Conservation (phyloP, 2,113 vertebrate genomes). For the Spheniscus mendiculus region DNA sequence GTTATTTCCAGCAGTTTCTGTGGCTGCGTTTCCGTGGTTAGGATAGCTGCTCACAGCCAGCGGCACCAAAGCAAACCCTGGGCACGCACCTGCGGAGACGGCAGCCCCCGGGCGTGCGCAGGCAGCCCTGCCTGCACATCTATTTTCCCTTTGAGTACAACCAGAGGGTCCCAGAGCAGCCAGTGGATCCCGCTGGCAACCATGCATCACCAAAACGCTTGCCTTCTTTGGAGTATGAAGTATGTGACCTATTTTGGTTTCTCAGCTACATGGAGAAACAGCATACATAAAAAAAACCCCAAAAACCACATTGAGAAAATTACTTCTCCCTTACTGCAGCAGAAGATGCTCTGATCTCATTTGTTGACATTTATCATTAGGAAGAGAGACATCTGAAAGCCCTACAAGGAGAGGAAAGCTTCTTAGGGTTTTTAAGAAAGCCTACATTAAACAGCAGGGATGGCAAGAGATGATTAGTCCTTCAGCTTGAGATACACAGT, state of each 20-base stretch:
- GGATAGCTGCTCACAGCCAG: not conserved
- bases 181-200: not conserved
- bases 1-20: not conserved
- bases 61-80: not conserved
- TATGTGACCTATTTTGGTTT: not conserved
- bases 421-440: conserved; percentile 18
- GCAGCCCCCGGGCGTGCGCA: fast-evolving
- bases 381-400: not conserved
- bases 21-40: not conserved
- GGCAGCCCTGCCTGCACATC: fast-evolving
- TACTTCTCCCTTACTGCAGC: not conserved
- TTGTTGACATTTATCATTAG: conserved; percentile 6
- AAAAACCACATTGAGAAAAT: not conserved
- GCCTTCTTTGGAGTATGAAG: not conserved
- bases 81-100: fast-evolving
- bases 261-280: not conserved
- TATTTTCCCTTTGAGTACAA: not conserved
- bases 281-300: too few species aligned
- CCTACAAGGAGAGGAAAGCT: not conserved
- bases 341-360: not conserved
- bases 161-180: not conserved
- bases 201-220: fast-evolving
- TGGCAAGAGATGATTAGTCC: not conserved
- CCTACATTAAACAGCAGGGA: not conserved
- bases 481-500: not conserved